Conservation (phyloP, 2,797 vertebrate genomes). For the Scleropages formosus region DNA sequence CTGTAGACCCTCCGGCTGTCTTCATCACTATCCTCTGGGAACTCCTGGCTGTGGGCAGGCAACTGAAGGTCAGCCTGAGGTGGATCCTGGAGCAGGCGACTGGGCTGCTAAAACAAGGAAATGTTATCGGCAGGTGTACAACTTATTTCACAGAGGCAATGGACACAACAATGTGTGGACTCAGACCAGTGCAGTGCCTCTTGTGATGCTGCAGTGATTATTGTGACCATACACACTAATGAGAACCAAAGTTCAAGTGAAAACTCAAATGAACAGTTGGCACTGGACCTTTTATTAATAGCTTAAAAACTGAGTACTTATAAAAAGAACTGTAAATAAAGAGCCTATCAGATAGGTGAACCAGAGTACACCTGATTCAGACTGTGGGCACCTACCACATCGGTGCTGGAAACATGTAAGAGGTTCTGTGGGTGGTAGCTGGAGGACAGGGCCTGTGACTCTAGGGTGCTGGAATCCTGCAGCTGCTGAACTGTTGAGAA, state of each 20-base stretch:
- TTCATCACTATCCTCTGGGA: conserved; percentile 86
- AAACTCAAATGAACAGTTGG: too few species aligned
- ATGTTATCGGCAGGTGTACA: neutral
- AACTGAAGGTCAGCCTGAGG: conserved; percentile 81
- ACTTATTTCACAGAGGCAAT: neutral
- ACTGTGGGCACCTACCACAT: conserved; percentile 62
- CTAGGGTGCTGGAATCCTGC: conserved; percentile 97
- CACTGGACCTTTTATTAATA: too few species aligned
- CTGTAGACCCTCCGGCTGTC: conserved; percentile 87
- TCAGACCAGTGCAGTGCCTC: neutral
- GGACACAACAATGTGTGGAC: too few species aligned
- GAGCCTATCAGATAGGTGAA: too few species aligned
- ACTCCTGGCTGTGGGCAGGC: conserved; percentile 71
- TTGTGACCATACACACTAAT: too few species aligned
- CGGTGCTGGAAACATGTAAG: conserved; percentile 77
- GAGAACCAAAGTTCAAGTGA: too few species aligned
- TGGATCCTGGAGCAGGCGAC: conserved; percentile 83
- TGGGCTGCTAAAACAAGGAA: conserved; percentile 64
- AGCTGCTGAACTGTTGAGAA: conserved; percentile 92
- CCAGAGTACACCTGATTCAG: neutral
- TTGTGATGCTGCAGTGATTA: neutral
- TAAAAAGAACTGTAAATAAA: too few species aligned
- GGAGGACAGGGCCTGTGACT: conserved; percentile 91
- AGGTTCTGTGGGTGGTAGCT: conserved; percentile 86
- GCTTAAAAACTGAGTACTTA: too few species aligned